A percentile compares a stretch with the other conserved stretches of the same genome.
These are phyloP conservation scores for Strigamia maritima DNA, from an alignment of 2,888 invertebrate genomes.

Conservation along the genomic window DNA sequence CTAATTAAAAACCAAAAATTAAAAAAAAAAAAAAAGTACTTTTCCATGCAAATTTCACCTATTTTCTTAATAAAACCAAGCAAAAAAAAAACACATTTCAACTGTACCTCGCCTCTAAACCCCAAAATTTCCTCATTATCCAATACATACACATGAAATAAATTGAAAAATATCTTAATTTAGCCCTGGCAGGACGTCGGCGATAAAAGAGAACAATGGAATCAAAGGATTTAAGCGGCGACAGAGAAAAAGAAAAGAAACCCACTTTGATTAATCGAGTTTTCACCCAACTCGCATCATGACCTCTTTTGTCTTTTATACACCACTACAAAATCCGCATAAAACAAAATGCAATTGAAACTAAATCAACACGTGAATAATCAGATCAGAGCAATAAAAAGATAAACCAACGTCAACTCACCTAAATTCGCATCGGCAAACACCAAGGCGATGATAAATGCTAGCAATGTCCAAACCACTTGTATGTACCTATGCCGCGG, in stretches of 20 bases:
- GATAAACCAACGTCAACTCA: neutral
- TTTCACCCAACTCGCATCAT: neutral
- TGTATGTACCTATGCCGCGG: constrained; percentile 19
- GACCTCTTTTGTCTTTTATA: neutral
- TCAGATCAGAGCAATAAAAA: neutral
- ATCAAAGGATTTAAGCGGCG: constrained; percentile 14
- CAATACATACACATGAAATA: too few relatives aligned
- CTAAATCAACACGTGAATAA: neutral
- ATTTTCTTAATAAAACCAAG: too few relatives aligned
- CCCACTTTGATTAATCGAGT: neutral
- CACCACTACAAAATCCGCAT: neutral
- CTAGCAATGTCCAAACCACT: constrained; percentile 31
- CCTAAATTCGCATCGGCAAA: neutral
- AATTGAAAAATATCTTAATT: neutral
- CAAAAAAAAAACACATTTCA: too few relatives aligned
- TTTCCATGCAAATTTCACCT: too few relatives aligned
- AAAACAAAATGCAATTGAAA: neutral
- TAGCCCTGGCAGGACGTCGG: neutral
- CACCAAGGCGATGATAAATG: neutral
- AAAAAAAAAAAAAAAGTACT: too few relatives aligned
- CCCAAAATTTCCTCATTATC: too few relatives aligned
- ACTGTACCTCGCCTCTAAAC: too few relatives aligned
- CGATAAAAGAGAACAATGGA: constrained; percentile 22
- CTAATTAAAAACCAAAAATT: too few relatives aligned
- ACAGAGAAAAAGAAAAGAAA: neutral